Base-by-base conservation (phyloP, 2,797 vertebrate species). In the Darevskia nairensis region DNA sequence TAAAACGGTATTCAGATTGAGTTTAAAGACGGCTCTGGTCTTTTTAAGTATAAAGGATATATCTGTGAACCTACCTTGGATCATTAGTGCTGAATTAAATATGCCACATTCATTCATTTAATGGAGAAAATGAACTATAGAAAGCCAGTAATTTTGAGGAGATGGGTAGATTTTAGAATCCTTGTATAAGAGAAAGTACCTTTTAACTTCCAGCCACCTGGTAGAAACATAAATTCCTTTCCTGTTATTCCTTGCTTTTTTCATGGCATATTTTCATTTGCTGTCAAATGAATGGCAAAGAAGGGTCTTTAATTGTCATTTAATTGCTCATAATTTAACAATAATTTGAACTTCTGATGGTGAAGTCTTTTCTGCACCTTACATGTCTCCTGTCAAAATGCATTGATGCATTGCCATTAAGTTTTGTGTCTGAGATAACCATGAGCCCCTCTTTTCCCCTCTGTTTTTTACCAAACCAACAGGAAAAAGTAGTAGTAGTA, bases 71-170 rank as follows among this genome's bases (percentile, higher is more conserved):
- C 6, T 71, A 78, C 10, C 21, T 87, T 79, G 75, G 77, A 76
- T 93, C 87, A 85, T 94, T 94, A 94, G 86, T 50, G 71, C 7
- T 77, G 86, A 94, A 90, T 91, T 93, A 92, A 93, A 94, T 85
- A 84, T 79, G 74, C 19, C 91, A 93, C 92, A 92, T 92, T 95
- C 92, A 94, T 96, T 93, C 89, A 93, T 91, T 87, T 91, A 91
- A 92, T 87, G 88, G 94, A 71, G 86, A 91, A 91, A 10, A 85
- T 8, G 81, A 80, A 82, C 27, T 61, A 68, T n/a, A 71, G 81
- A 23, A 83, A 84, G 64, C 29, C 32, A 23, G 46, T 71, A 90
- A 86, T 84, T 89, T 44, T 82, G 74, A 50, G 21, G 32, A 84
- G 74, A 84, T 80, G 29, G 83, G 5, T 10, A n/a, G 6, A 32